Evolutionary conservation across 2,888 invertebrate genomes (phyloP).

Genomic region (Tenthredo amoena): DNA sequence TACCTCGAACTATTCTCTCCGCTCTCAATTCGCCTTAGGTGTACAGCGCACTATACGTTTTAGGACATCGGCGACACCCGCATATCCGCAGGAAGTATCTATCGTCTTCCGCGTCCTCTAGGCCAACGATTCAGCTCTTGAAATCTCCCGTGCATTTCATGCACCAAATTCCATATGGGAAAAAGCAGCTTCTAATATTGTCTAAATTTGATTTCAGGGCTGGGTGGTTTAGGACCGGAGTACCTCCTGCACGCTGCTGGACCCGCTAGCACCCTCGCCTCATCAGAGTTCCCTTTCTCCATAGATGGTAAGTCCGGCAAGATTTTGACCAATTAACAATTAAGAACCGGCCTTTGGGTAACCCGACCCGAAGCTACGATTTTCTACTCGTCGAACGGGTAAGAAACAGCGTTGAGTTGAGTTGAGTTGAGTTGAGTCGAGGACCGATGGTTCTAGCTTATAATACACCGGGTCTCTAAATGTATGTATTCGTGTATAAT

Average conservation of each 20-base stretch:
- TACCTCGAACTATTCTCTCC: background rate
- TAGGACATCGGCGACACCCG: slow-evolving; percentile 26
- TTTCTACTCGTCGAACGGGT: slow-evolving; percentile 29
- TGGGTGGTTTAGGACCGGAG: slow-evolving; percentile 77
- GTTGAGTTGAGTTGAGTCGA: background rate
- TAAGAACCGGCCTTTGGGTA: slow-evolving; percentile 73
- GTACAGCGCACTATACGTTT: background rate
- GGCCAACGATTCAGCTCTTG: background rate
- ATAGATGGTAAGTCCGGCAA: slow-evolving; percentile 87
- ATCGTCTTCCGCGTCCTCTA: background rate
- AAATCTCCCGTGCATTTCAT: slow-evolving; percentile 51
- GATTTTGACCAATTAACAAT: slow-evolving; percentile 48
- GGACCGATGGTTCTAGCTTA: slow-evolving; percentile 15
- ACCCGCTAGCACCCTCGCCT: slow-evolving; percentile 87
- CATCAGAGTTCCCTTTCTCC: slow-evolving; percentile 94
- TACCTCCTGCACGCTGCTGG: slow-evolving; percentile 77
- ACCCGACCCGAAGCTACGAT: slow-evolving; percentile 67
- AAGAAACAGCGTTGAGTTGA: background rate
- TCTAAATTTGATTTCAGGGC: slow-evolving; percentile 66
- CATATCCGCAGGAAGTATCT: slow-evolving; percentile 50
- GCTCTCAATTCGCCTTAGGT: background rate
- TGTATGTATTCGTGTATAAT: slow-evolving; percentile 10
- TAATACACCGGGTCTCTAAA: background rate
- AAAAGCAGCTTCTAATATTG: background rate
- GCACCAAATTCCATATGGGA: slow-evolving; percentile 75